Evolutionary conservation across 2,797 vertebrate genomes (phyloP).

Genomic region (Cheirogaleus major): DNA sequence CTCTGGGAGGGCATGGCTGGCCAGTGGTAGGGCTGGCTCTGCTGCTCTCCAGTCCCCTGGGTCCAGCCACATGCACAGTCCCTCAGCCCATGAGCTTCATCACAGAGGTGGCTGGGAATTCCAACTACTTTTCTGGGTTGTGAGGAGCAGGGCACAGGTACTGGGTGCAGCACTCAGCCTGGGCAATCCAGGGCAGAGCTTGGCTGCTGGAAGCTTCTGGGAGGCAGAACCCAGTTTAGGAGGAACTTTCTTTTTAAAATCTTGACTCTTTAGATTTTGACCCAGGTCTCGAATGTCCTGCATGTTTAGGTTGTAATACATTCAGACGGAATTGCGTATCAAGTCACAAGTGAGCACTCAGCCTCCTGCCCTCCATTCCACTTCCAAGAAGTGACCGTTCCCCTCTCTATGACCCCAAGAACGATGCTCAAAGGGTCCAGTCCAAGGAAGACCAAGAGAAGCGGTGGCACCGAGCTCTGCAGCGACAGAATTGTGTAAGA

Average conservation of each 20-base stretch:
- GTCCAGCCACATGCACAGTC: too few species aligned
- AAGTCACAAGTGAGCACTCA: neutral
- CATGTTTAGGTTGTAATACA: neutral
- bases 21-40: neutral
- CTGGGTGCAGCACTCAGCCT: neutral
- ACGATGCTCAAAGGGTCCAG: neutral
- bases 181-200: neutral
- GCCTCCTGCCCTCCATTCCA: neutral
- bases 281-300: neutral
- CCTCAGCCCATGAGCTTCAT: neutral
- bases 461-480: rapidly evolving
- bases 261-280: neutral
- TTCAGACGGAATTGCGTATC: neutral
- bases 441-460: neutral
- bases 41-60: neutral
- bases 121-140: neutral
- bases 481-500: neutral
- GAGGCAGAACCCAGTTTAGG: neutral
- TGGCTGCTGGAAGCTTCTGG: neutral
- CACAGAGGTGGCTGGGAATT: neutral
- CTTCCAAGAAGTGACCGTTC: neutral
- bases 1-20: neutral
- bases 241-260: neutral
- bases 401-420: neutral
- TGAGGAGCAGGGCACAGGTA: neutral